A percentile compares a stretch with the other conserved stretches of the same genome.
phyloP scores from a whole-genome alignment of 64 coral and sea anemone genomes.

The Actinia tenebrosa region DNA sequence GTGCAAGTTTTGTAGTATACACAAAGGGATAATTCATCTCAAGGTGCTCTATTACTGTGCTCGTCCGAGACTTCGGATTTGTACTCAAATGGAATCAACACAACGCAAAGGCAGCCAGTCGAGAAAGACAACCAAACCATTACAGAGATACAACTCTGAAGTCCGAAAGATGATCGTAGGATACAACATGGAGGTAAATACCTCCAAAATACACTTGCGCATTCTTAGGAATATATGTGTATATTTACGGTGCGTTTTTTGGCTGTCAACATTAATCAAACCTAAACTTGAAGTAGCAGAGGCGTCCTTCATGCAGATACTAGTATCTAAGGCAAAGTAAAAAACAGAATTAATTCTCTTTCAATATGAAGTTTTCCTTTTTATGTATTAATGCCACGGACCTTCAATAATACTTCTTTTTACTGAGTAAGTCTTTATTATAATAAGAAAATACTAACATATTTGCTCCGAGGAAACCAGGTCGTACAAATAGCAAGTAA shows the following conservation, averaged over 20 bases:
- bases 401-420: neutral
- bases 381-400: neutral
- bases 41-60: neutral
- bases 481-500: neutral
- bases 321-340: neutral
- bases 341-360: neutral
- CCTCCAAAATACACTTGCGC: neutral
- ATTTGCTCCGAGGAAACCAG: neutral
- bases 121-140: neutral
- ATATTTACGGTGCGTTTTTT: neutral
- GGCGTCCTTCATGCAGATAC: neutral
- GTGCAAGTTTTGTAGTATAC: neutral
- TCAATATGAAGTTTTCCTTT: neutral
- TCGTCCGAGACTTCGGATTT: neutral
- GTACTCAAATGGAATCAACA: neutral
- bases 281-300: neutral
- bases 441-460: neutral
- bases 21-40: neutral
- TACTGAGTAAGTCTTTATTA: neutral
- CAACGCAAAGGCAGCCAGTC: neutral
- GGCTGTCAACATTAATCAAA: neutral
- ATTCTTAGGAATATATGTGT: neutral
- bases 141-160: neutral
- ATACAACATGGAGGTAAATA: conserved; percentile 19
- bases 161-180: conserved; percentile 4